Evolutionary conservation across 2,797 vertebrate species (phyloP), one percentile per base, ranked within the genome.

Genomic region (Valencia hispanica): DNA sequence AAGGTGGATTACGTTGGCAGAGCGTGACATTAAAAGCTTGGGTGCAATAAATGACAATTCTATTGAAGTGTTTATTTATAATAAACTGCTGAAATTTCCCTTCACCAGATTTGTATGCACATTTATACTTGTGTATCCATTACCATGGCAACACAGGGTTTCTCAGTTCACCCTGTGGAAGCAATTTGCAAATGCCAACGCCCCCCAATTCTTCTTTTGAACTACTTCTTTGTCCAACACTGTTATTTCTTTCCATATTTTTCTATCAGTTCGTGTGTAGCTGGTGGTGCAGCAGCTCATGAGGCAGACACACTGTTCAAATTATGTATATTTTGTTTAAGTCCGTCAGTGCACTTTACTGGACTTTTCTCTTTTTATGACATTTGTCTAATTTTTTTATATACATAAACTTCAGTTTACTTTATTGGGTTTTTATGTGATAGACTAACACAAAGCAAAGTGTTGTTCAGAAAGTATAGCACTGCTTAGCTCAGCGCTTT

Each of bases 71-170:
- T 84, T 84, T 86, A 81, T 87, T 89, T 74, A 68, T 83, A 84
- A 83, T 80, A 84, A 79, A 87, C 78, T 50, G 70, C 74, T 34
- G 43, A 57, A 75, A 82, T 77, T 79, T 78, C 77, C 82, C 82
- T 76, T 79, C 72, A 76, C 80, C 79, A 81, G 75, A 79, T 92
- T 91, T 84, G 61, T 75, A 88, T 88, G 81, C 82, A 76, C 78
- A 25, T 72, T 87, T 79, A 79, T 80, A 75, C 74, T 75, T 43
- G 77, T 79, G 75, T 81, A 86, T 87, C 81, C 41, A 84, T 94
- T 90, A 77, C 94, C 92, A 94, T 93, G 84, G 93, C 86, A 93
- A 95, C 92, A 57, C 76, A 57, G 73, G 81, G 87, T 84, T 72
- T 81, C 77, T 87, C 81, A 72, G 68, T 36, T 22, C 20, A 57